Evolutionary conservation across 2,888 invertebrate genomes (phyloP).

Genomic region (Microctonus aethiopoides): DNA sequence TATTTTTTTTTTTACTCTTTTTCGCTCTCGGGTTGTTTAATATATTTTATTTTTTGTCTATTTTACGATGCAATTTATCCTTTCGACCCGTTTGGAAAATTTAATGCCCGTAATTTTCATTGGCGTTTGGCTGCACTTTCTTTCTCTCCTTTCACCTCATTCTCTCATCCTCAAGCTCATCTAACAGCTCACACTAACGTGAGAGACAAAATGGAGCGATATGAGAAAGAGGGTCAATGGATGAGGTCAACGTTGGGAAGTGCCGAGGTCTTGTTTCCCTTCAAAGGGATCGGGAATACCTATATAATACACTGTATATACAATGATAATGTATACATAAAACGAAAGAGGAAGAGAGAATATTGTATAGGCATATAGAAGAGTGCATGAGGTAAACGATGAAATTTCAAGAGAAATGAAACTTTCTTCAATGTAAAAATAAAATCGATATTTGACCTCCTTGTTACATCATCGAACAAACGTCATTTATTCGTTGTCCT

Average conservation of each 20-base stretch:
- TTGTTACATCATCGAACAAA: slow-evolving; percentile 28
- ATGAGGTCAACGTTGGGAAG: slow-evolving; percentile 20
- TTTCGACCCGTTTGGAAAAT: background rate
- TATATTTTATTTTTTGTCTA: background rate
- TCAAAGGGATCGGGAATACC: background rate
- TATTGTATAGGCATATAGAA: slow-evolving; percentile 14
- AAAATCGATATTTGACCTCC: slow-evolving; percentile 52
- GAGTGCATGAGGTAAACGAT: slow-evolving; percentile 18
- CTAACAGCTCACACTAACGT: background rate
- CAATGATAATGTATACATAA: background rate
- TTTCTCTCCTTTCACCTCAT: background rate
- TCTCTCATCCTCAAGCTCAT: background rate
- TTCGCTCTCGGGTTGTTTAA: background rate
- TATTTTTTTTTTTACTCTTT: background rate
- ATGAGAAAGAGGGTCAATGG: slow-evolving; percentile 12
- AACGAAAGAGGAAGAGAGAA: slow-evolving; percentile 12
- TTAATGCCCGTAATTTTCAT: slow-evolving; percentile 19
- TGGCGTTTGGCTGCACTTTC: slow-evolving; percentile 2
- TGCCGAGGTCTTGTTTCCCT: slow-evolving; percentile 12
- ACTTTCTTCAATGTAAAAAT: slow-evolving; percentile 30
- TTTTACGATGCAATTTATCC: background rate
- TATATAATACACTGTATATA: background rate
- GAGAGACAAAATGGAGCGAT: background rate
- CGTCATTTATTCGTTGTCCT: background rate
- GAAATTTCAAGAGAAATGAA: slow-evolving; percentile 19